Conservation (phyloP, 2,888 invertebrate genomes). For the Dasypogon diadema region DNA sequence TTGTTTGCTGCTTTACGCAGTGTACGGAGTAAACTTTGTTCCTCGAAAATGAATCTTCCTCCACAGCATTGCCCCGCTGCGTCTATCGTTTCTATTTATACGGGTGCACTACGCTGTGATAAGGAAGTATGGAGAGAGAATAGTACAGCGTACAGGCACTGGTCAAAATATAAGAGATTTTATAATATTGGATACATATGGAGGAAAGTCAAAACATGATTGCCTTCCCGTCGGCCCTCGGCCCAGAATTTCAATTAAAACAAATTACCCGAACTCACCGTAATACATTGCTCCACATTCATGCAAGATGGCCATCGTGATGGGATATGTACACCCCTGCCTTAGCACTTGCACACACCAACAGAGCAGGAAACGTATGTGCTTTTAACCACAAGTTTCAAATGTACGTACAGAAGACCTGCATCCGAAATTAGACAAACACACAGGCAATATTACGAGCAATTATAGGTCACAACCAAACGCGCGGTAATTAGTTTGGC, state of each 20-base stretch:
- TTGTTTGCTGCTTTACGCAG: slow-evolving; percentile 22
- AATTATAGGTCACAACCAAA: slow-evolving; percentile 43
- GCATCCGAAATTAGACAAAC: slow-evolving; percentile 45
- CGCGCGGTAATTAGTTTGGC: slow-evolving; percentile 46
- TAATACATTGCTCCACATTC: slow-evolving; percentile 41
- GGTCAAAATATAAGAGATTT: slow-evolving; percentile 38
- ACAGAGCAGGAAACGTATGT: slow-evolving; percentile 10
- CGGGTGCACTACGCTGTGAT: not conserved
- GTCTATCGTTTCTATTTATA: slow-evolving; percentile 8
- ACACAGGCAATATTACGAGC: slow-evolving; percentile 44
- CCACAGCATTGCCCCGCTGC: not conserved
- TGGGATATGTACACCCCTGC: slow-evolving; percentile 7
- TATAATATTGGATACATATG: slow-evolving; percentile 41
- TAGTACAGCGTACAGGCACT: not conserved
- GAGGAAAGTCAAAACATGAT: slow-evolving; percentile 39
- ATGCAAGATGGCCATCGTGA: slow-evolving; percentile 44
- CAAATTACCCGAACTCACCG: slow-evolving; percentile 44
- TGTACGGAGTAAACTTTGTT: slow-evolving; percentile 41
- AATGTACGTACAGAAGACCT: slow-evolving; percentile 41
- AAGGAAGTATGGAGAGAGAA: slow-evolving; percentile 3
- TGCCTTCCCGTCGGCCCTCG: slow-evolving; percentile 18
- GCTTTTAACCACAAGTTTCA: slow-evolving; percentile 37
- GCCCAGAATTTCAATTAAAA: slow-evolving; percentile 50
- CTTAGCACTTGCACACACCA: not conserved
- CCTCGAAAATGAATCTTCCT: slow-evolving; percentile 49